A percentile compares a stretch with the other conserved stretches of the same genome.
These are phyloP conservation scores for Achatina immaculata DNA, from an alignment of 1,140 invertebrate species.

Conservation along the genomic window DNA sequence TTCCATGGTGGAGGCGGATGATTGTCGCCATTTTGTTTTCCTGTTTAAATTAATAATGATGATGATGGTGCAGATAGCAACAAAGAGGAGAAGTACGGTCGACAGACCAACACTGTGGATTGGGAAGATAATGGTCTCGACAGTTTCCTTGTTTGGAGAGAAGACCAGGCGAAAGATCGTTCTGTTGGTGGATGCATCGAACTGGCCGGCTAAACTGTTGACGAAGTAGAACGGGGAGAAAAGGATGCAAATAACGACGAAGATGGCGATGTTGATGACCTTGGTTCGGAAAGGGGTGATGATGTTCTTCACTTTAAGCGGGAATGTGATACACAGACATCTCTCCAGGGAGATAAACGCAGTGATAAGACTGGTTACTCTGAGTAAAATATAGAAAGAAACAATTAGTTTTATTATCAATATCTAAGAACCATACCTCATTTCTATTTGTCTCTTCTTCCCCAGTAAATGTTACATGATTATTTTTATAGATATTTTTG, in stretches of 20 bases:
- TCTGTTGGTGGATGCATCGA: background rate
- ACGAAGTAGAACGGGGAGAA: background rate
- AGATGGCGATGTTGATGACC: background rate
- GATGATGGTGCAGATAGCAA: background rate
- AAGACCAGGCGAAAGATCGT: background rate
- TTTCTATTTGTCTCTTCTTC: too few species aligned
- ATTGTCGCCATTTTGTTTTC: slow-evolving; percentile 18
- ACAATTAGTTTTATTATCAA: too few species aligned
- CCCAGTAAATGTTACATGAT: too few species aligned
- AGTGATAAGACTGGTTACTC: background rate
- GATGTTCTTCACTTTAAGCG: background rate
- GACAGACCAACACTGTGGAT: background rate
- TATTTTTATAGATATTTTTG: too few species aligned
- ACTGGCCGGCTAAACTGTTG: background rate
- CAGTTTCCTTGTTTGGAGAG: background rate
- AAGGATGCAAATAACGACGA: background rate
- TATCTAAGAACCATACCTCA: too few species aligned
- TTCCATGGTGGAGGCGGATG: background rate
- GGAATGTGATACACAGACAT: too few species aligned
- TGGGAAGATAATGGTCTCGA: background rate
- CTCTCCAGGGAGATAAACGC: too few species aligned
- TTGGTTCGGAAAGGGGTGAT: background rate
- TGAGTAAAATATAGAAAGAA: too few species aligned
- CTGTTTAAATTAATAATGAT: background rate
- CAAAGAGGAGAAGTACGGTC: background rate